Conservation (phyloP, 2,888 invertebrate genomes). For the Thymelicus acteon region DNA sequence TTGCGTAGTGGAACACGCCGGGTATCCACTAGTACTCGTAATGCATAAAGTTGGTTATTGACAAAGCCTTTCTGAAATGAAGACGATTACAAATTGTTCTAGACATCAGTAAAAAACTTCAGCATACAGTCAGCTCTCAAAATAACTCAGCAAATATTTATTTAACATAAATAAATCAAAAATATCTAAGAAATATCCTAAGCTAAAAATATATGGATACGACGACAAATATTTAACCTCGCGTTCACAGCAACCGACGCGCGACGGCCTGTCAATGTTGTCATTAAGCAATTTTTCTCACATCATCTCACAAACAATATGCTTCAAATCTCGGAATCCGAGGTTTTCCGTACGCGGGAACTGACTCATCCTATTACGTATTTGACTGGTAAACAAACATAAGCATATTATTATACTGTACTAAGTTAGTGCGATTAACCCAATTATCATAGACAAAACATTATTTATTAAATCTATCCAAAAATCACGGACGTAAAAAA, state of each 20-base stretch:
- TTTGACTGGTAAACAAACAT: background rate
- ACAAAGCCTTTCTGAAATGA: background rate
- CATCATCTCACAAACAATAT: conserved; percentile 6
- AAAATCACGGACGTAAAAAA: too few relatives aligned
- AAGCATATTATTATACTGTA: too few relatives aligned
- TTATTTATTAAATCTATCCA: too few relatives aligned
- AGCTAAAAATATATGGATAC: conserved; percentile 1
- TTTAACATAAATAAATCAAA: background rate
- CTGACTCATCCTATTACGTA: conserved; percentile 38
- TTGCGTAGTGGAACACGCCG: too few relatives aligned
- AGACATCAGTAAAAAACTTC: background rate
- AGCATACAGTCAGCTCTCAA: background rate
- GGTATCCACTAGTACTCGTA: too few relatives aligned
- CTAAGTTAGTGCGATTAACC: too few relatives aligned
- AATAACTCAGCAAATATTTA: background rate
- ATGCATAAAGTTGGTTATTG: too few relatives aligned
- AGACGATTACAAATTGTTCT: background rate
- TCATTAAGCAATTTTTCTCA: conserved; percentile 11
- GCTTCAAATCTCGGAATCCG: background rate
- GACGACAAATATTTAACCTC: conserved; percentile 7
- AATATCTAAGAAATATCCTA: background rate
- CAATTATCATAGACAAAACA: too few relatives aligned
- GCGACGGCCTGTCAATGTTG: conserved; percentile 8
- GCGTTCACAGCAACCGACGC: background rate
- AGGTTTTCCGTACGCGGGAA: conserved; percentile 27